A percentile compares a stretch with the other conserved stretches of the same genome.
Conservation (phyloP, 92 coral and sea anemone species). For the Phenganax subtilis region DNA sequence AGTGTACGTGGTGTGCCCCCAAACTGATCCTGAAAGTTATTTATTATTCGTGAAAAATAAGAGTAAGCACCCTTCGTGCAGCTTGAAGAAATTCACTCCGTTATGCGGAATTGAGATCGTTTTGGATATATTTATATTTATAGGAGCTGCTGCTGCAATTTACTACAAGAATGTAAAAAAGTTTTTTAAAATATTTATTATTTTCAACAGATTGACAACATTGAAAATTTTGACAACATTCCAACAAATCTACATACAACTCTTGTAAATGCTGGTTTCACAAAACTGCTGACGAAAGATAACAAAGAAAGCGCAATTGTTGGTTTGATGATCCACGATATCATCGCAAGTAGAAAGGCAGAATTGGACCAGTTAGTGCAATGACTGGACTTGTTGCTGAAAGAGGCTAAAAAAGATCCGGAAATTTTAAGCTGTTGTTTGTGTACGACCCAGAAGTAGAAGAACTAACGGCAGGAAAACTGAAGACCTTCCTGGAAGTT, state of each 20-base stretch:
- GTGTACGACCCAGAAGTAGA: neutral
- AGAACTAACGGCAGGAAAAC: too few relatives aligned
- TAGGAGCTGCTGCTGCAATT: neutral
- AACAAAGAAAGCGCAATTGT: slow-evolving; percentile 27
- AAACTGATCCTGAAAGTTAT: too few relatives aligned
- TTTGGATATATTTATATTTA: too few relatives aligned
- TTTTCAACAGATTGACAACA: neutral
- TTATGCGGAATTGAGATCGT: too few relatives aligned
- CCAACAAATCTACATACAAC: neutral
- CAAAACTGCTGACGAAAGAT: slow-evolving; percentile 7
- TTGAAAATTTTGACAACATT: neutral
- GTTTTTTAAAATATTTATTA: neutral
- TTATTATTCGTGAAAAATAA: too few relatives aligned
- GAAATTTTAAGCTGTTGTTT: slow-evolving; percentile 14
- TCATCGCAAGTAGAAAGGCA: slow-evolving; percentile 33
- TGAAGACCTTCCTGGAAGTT: too few relatives aligned
- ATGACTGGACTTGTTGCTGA: slow-evolving; percentile 32
- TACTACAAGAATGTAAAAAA: neutral
- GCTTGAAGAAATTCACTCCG: too few relatives aligned
- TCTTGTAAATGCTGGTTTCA: slow-evolving; percentile 28
- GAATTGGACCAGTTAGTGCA: slow-evolving; percentile 34
- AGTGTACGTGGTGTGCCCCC: too few relatives aligned
- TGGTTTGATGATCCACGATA: slow-evolving; percentile 3
- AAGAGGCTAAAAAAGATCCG: neutral
- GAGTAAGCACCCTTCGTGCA: too few relatives aligned